Conservation (phyloP, 1,140 invertebrate genomes). For the Brachystomella parvula region DNA sequence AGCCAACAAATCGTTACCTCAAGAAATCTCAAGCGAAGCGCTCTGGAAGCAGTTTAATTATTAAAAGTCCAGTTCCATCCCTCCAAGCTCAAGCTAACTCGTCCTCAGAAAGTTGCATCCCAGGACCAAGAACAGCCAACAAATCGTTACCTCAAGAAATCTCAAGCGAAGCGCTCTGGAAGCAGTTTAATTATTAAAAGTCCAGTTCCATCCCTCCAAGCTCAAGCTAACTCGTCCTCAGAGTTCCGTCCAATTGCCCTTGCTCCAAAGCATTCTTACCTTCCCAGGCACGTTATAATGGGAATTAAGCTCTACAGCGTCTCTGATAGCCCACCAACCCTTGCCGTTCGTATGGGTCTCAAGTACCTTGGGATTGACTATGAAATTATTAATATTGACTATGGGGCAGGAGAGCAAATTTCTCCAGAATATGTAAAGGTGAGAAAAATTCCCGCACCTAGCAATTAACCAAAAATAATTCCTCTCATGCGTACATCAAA, state of each 20-base stretch:
- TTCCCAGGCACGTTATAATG: slow-evolving; percentile 23
- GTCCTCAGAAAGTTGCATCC: not conserved
- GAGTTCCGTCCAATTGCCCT: slow-evolving; percentile 8
- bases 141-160: not conserved
- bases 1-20: not conserved
- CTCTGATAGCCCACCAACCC: slow-evolving; percentile 63
- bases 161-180: not conserved
- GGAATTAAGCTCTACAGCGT: slow-evolving; percentile 54
- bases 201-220: too few species aligned
- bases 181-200: too few species aligned
- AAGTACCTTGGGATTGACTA: slow-evolving; percentile 49
- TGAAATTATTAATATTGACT: slow-evolving; percentile 58
- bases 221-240: slow-evolving; percentile 12
- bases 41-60: not conserved
- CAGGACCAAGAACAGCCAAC: not conserved
- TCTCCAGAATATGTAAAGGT: slow-evolving; percentile 60
- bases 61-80: too few species aligned
- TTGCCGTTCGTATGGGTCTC: slow-evolving; percentile 59
- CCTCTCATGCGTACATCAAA: too few species aligned
- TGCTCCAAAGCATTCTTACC: too few species aligned
- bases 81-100: not conserved
- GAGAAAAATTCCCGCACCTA: slow-evolving; percentile 24
- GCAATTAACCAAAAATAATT: too few species aligned
- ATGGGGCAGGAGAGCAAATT: slow-evolving; percentile 59
- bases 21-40: not conserved